A percentile compares a stretch with the other conserved stretches of the same genome.
These are phyloP conservation scores for Tryphoninae sp. DNA, from an alignment of 2,888 invertebrate species.

Conservation along the genomic window DNA sequence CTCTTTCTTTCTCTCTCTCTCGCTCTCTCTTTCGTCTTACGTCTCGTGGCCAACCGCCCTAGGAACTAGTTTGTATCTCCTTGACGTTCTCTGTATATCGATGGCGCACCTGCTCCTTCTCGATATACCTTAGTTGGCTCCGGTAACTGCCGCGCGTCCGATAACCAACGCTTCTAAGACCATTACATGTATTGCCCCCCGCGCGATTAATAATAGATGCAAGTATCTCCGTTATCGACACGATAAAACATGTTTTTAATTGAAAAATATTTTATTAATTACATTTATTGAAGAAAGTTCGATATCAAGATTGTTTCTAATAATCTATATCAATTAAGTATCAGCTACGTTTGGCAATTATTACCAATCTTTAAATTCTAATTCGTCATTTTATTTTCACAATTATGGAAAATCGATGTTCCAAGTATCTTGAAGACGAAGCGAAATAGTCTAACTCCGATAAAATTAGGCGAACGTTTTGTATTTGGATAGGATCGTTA, in stretches of 20 bases:
- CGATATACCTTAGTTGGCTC: conserved; percentile 36
- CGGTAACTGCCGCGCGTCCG: conserved; percentile 31
- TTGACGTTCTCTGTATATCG: conserved; percentile 49
- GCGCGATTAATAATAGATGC: conserved; percentile 16
- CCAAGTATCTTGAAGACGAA: no score
- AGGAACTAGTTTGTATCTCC: conserved; percentile 60
- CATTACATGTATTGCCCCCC: conserved; percentile 12
- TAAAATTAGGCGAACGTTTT: no score
- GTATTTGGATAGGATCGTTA: background rate
- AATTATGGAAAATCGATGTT: no score
- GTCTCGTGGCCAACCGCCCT: conserved; percentile 42
- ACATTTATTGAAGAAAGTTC: no score
- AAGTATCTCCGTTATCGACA: conserved; percentile 7
- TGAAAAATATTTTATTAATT: background rate
- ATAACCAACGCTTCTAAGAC: conserved; percentile 51
- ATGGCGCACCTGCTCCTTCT: conserved; percentile 56
- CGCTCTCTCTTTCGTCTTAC: conserved; percentile 8
- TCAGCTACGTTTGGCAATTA: no score
- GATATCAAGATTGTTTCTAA: no score
- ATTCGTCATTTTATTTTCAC: no score
- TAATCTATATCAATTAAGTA: no score
- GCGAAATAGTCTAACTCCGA: no score
- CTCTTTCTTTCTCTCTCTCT: conserved; percentile 22
- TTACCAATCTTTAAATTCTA: no score
- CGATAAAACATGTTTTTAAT: background rate